Percentiles rank a stretch among this genome's conserved stretches.
Evolutionary conservation across 2,797 vertebrate genomes (phyloP).

Genomic region (Pampus argenteus): DNA sequence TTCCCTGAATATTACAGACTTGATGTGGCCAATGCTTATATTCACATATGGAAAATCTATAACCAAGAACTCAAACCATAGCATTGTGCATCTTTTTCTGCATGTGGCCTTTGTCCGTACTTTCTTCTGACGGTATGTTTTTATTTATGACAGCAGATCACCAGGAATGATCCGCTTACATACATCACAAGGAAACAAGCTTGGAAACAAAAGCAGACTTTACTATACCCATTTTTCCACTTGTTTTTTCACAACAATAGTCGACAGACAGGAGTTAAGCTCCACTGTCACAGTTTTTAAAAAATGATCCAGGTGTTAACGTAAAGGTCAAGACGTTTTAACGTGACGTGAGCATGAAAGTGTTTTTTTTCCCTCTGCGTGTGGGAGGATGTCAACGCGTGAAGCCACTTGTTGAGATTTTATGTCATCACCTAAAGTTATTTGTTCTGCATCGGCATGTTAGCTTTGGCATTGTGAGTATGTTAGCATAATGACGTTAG

Average conservation of each 20-base stretch:
- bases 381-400: not conserved
- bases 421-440: too few relatives aligned
- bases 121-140: conserved; percentile 10
- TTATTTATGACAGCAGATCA: conserved; percentile 5
- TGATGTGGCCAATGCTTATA: conserved; percentile 7
- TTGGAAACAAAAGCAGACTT: too few relatives aligned
- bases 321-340: too few relatives aligned
- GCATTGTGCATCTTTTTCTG: conserved; percentile 22
- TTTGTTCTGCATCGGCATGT: too few relatives aligned
- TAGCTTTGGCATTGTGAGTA: too few relatives aligned
- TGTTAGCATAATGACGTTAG: too few relatives aligned
- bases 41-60: conserved; percentile 39
- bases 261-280: not conserved
- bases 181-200: not conserved
- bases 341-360: not conserved
- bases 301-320: too few relatives aligned
- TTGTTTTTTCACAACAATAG: not conserved
- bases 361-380: not conserved
- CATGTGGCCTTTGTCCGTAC: conserved; percentile 15
- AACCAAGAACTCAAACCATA: conserved; percentile 26
- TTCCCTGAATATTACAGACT: conserved; percentile 31
- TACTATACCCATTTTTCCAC: not conserved
- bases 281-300: too few relatives aligned
- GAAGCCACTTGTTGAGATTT: not conserved
- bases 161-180: conserved; percentile 5